phyloP scores from a whole-genome alignment of 92 coral and sea anemone genomes.

The Parazoanthus atlanticus region DNA sequence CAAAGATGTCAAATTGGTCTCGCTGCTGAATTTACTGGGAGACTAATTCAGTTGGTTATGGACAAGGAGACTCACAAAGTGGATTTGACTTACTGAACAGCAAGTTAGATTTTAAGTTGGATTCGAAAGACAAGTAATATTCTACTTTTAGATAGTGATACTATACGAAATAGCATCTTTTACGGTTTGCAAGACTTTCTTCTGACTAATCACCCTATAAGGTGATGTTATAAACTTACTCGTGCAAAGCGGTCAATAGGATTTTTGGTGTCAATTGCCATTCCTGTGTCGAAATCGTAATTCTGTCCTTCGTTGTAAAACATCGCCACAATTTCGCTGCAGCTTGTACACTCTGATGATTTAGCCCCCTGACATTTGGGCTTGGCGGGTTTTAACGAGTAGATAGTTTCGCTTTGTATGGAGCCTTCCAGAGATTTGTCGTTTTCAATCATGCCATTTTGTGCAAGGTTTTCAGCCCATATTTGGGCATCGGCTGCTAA shows the following conservation, averaged over 20 bases:
- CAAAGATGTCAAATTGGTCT: no score
- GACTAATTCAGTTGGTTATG: no score
- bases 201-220: neutral
- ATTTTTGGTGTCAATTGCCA: conserved; percentile 47
- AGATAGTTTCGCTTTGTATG: conserved; percentile 80
- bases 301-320: conserved; percentile 74
- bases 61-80: no score
- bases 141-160: no score
- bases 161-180: no score
- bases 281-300: conserved; percentile 65
- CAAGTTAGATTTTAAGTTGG: no score
- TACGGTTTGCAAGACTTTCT: neutral
- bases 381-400: conserved; percentile 70
- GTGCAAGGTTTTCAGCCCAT: conserved; percentile 89
- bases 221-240: conserved; percentile 34
- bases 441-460: conserved; percentile 66
- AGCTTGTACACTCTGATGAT: conserved; percentile 66
- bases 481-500: conserved; percentile 81
- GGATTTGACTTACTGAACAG: no score
- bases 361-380: conserved; percentile 67
- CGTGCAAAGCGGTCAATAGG: conserved; percentile 82
- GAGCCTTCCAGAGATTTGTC: conserved; percentile 58
- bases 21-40: no score
- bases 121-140: no score
- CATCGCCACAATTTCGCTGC: conserved; percentile 71